Percentiles rank a stretch among this genome's conserved stretches.
Conservation (phyloP, 1,140 invertebrate genomes). For the Heliconius hewitsoni region DNA sequence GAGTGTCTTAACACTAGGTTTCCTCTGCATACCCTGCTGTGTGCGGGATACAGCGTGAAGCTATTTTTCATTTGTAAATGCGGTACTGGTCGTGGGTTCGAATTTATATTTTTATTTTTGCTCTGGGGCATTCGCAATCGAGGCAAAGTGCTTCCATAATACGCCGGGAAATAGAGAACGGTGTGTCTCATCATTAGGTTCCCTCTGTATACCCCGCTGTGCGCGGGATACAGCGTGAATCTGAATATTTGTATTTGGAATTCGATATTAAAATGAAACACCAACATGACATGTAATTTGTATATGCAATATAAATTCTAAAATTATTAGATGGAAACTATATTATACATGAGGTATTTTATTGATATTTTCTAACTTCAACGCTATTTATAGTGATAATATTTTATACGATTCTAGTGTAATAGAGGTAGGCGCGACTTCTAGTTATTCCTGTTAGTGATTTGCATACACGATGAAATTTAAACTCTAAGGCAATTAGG, state of each 20-base stretch:
- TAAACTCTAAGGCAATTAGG: neutral
- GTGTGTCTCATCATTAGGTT: too few species aligned
- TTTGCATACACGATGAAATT: conserved; percentile 4
- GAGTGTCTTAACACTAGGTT: too few species aligned
- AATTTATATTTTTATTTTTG: too few species aligned
- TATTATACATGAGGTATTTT: neutral
- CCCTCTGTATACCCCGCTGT: too few species aligned
- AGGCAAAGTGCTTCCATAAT: too few species aligned
- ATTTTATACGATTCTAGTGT: neutral
- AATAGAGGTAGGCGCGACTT: neutral
- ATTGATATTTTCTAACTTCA: conserved; percentile 16
- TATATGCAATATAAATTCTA: neutral
- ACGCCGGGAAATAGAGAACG: too few species aligned
- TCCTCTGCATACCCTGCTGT: too few species aligned
- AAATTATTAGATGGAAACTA: neutral
- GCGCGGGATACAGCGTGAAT: too few species aligned
- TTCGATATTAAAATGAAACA: neutral
- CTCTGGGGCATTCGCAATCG: too few species aligned
- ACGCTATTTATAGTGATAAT: neutral
- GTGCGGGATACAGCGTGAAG: too few species aligned
- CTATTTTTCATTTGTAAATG: too few species aligned
- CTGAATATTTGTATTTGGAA: neutral
- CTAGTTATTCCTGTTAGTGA: neutral
- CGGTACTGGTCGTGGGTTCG: too few species aligned
- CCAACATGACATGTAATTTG: neutral